A percentile compares a stretch with the other conserved stretches of the same genome.
These are phyloP conservation scores for Phalacrocorax carbo DNA, from an alignment of 2,113 vertebrate species.

Conservation along the genomic window DNA sequence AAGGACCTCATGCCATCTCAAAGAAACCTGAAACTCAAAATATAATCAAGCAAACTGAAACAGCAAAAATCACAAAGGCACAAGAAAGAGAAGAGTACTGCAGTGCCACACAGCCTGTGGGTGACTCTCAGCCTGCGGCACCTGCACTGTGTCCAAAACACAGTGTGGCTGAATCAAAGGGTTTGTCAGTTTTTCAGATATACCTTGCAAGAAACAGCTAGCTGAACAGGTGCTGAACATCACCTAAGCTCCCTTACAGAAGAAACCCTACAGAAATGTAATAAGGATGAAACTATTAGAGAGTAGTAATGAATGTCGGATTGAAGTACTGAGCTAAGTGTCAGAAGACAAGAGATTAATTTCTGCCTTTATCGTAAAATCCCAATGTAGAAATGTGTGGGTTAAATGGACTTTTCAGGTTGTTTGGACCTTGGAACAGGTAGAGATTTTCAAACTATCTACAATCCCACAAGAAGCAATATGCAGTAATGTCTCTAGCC, in stretches of 20 bases:
- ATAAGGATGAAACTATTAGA: not conserved
- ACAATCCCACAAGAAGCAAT: not conserved
- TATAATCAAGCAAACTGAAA: not conserved
- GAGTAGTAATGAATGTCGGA: not conserved
- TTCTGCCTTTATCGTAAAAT: not conserved
- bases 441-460: not conserved
- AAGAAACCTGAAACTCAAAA: not conserved
- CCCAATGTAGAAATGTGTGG: not conserved
- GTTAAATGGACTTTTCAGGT: not conserved
- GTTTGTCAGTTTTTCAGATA: not conserved
- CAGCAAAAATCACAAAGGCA: not conserved
- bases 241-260: not conserved
- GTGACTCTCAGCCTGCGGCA: not conserved
- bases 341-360: not conserved
- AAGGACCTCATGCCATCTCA: not conserved
- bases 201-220: not conserved
- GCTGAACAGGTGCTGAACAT: not conserved
- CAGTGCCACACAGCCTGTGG: not conserved
- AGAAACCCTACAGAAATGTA: not conserved
- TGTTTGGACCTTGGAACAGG: not conserved
- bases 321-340: not conserved
- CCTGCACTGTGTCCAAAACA: not conserved
- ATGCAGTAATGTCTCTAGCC: not conserved
- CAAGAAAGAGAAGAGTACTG: accelerated
- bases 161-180: accelerated